phyloP scores from a whole-genome alignment of 1,140 invertebrate species.

The Plodia interpunctella region DNA sequence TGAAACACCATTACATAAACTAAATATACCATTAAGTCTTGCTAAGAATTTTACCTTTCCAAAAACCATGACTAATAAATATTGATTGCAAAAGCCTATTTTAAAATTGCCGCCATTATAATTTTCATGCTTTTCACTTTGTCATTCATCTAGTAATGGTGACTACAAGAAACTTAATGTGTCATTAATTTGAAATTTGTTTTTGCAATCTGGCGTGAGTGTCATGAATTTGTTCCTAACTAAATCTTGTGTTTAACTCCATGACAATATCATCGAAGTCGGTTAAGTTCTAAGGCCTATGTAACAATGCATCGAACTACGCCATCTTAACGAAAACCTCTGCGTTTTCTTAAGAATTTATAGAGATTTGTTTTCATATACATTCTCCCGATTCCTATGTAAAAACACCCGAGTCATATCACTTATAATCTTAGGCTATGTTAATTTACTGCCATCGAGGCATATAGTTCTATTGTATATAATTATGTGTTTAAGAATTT shows the following conservation, averaged over 20 bases:
- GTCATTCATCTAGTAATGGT: too few relatives aligned
- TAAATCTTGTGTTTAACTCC: too few relatives aligned
- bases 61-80: not conserved
- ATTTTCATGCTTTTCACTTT: too few relatives aligned
- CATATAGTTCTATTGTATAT: conserved; percentile 48
- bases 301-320: conserved; percentile 21
- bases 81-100: not conserved
- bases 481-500: conserved; percentile 48
- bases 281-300: conserved; percentile 7
- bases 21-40: not conserved
- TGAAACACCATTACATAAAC: not conserved
- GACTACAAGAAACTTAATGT: too few relatives aligned
- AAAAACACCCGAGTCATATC: conserved; percentile 65
- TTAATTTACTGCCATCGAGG: conserved; percentile 38
- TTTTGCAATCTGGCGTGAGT: too few relatives aligned
- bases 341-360: conserved; percentile 16
- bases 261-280: not conserved
- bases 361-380: conserved; percentile 29
- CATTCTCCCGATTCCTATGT: conserved; percentile 35
- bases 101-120: too few relatives aligned
- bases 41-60: not conserved
- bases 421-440: conserved; percentile 47
- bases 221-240: too few relatives aligned
- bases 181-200: too few relatives aligned
- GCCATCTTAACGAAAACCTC: not conserved